Conservation (phyloP, 2,888 invertebrate species). For the Melieria omissa region DNA sequence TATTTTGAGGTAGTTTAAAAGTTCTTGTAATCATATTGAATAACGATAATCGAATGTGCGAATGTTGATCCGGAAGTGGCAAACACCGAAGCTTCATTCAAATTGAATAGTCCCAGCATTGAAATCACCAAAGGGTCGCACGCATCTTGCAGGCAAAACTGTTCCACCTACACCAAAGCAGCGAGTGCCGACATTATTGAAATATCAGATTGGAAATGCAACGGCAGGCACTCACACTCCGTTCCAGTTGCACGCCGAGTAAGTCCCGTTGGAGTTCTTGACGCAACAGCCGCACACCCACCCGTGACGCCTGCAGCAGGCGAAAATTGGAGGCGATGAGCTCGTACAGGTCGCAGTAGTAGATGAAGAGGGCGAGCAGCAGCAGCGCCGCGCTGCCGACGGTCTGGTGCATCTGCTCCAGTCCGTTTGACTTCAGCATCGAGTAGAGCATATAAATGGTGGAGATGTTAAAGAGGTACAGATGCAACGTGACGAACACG, state of each 20-base stretch:
- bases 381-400: background rate
- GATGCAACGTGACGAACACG: background rate
- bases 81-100: background rate
- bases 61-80: background rate
- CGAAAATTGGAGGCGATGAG: background rate
- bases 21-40: conserved; percentile 21
- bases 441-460: background rate
- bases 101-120: background rate
- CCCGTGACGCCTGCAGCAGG: background rate
- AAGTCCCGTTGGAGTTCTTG: background rate
- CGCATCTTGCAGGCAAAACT: conserved; percentile 1
- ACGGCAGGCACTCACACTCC: background rate
- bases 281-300: background rate
- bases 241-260: conserved; percentile 3
- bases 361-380: background rate
- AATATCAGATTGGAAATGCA: background rate
- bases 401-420: background rate
- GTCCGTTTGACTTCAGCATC: background rate
- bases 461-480: background rate
- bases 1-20: background rate
- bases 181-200: too few species aligned
- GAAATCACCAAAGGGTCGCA: background rate
- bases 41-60: conserved; percentile 16
- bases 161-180: conserved; percentile 6
- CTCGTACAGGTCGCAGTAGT: background rate